Conservation (phyloP, 2,797 vertebrate species). For the Synanceia verrucosa region DNA sequence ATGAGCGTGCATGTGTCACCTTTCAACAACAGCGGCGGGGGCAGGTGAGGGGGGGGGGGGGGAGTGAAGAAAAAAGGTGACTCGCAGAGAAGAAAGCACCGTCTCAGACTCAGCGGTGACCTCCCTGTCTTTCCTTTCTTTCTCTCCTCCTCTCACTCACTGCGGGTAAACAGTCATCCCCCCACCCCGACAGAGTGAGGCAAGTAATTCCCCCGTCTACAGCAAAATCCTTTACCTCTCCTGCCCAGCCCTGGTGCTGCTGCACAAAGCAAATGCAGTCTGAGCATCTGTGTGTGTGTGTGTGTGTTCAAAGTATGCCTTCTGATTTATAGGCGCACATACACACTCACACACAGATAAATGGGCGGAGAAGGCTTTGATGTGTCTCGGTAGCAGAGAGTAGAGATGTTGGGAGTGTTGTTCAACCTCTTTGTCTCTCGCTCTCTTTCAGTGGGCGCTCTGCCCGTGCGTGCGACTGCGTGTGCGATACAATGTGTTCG, state of each 20-base stretch:
- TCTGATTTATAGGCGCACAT: slow-evolving; percentile 70
- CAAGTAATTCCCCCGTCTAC: slow-evolving; percentile 72
- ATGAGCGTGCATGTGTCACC: slow-evolving; percentile 14
- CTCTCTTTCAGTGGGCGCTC: slow-evolving; percentile 30
- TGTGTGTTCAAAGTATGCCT: slow-evolving; percentile 53
- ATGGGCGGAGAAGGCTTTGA: slow-evolving; percentile 74
- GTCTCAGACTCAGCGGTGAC: slow-evolving; percentile 66
- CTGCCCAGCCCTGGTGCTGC: slow-evolving; percentile 48
- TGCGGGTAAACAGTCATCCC: slow-evolving; percentile 67
- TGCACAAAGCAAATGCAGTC: slow-evolving; percentile 68
- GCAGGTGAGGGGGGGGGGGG: slow-evolving; percentile 63
- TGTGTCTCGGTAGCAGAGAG: slow-evolving; percentile 62
- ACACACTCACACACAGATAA: slow-evolving; percentile 55
- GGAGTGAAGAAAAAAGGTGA: slow-evolving; percentile 72
- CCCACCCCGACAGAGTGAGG: slow-evolving; percentile 69
- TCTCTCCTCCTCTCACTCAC: slow-evolving; percentile 31
- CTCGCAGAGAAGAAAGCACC: slow-evolving; percentile 68
- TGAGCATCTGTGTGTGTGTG: slow-evolving; percentile 10
- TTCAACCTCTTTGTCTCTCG: slow-evolving; percentile 67
- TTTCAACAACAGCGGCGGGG: slow-evolving; percentile 45
- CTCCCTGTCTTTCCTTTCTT: slow-evolving; percentile 59
- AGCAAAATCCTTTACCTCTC: slow-evolving; percentile 68
- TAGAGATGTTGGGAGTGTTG: slow-evolving; percentile 67
- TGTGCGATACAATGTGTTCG: slow-evolving; percentile 52
- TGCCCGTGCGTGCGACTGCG: slow-evolving; percentile 19